Percentiles rank a stretch among this genome's conserved stretches.
These are phyloP conservation scores for Carduelis carduelis DNA, from an alignment of 2,797 vertebrate genomes.

Conservation along the genomic window DNA sequence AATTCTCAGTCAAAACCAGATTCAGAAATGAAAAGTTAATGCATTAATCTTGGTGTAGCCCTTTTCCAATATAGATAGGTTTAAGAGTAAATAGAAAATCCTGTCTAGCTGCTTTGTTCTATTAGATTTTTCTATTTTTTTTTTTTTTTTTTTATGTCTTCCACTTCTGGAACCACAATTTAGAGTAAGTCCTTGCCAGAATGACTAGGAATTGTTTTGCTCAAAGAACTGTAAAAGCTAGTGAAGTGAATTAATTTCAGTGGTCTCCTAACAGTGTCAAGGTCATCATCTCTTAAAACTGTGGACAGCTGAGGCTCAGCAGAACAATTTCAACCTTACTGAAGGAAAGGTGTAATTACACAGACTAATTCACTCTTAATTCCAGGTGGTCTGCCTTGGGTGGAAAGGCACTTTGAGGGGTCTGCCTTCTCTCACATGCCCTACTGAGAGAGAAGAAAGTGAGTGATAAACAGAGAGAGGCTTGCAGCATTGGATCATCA, in stretches of 20 bases:
- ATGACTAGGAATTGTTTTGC: slow-evolving; percentile 57
- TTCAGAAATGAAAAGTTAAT: slow-evolving; percentile 62
- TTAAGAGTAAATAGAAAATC: slow-evolving; percentile 65
- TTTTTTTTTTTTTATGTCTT: background rate
- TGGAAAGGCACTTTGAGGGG: background rate
- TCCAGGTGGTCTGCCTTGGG: background rate
- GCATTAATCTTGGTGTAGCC: slow-evolving; percentile 44
- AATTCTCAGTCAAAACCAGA: slow-evolving; percentile 52
- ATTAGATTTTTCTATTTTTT: background rate
- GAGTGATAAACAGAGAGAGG: background rate
- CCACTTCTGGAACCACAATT: slow-evolving; percentile 51
- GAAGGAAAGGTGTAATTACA: background rate
- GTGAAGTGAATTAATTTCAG: slow-evolving; percentile 42
- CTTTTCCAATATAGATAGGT: slow-evolving; percentile 51
- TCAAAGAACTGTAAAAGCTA: slow-evolving; percentile 62
- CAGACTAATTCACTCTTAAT: background rate
- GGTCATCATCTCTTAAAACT: slow-evolving; percentile 22
- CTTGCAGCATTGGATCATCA: background rate
- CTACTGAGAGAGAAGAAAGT: background rate
- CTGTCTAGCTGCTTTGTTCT: slow-evolving; percentile 36
- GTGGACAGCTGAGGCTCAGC: background rate
- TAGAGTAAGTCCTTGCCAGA: slow-evolving; percentile 44
- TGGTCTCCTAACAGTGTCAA: slow-evolving; percentile 35
- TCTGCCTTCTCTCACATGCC: background rate
- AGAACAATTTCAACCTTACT: background rate